Base-by-base conservation (phyloP, 2,113 vertebrate species). In the Brachypodius melanocephalos region DNA sequence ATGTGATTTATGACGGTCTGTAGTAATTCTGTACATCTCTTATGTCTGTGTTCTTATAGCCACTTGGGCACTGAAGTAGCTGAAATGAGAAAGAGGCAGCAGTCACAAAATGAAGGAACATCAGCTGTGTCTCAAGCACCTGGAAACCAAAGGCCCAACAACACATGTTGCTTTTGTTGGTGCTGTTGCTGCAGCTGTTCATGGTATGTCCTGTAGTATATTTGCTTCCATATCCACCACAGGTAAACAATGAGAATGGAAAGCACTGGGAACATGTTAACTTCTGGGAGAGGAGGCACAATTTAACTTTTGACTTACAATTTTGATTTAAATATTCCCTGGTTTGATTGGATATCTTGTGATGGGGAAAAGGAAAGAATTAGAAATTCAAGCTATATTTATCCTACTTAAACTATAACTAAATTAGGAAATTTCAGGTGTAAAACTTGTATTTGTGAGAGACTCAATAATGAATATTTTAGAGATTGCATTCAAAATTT, bases 161-260 rank as follows among this genome's bases (percentile, higher is more conserved):
- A 98, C 96, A 98, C 98, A 6, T 98, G 98, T 87, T 98, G 98
- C 96, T 98, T 98, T 88, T 98, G 98, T 87, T 98, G 98, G 98
- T 98, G 98, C 97, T 98, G 98, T 94, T 98, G 98, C 80, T 98
- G 98, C 97, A 98, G 98, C 97, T 98, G 98, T 92, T 98, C 98
- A 97, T 98, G 98, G 98, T 98, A 98, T 52, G 98, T 98, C 66
- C 68, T 71, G 46, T 88, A 96, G 82, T 91, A 77, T 85, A 42
- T 92, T 66, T 75, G 65, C 34, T 86, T 61, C 61, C 46, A 11
- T 62, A 61, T 84, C 68, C 19, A 59, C 36, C 55, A 84, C 87
- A 71, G 80, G 92, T 92, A 89, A 97, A 77, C 1, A 0, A 82
- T 40, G 43, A 52, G 45, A 54, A 32, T 43, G 62, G 49, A 67